phyloP scores from a whole-genome alignment of 2,888 invertebrate genomes.

The Harmothoe impar region DNA sequence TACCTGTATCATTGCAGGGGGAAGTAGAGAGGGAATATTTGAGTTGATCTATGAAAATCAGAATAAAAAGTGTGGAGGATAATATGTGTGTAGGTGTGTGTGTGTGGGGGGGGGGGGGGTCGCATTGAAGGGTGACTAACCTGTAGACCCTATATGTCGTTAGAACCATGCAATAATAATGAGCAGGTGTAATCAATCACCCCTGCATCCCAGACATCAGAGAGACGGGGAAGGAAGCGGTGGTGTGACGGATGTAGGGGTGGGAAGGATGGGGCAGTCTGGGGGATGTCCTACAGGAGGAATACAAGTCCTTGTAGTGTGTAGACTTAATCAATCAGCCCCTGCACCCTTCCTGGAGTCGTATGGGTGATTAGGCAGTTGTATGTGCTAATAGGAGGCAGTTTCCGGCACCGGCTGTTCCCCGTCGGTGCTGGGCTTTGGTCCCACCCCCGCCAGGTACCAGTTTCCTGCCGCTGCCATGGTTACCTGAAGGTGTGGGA shows the following conservation, averaged over 20 bases:
- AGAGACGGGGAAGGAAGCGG: slow-evolving; percentile 18
- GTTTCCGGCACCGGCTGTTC: not conserved
- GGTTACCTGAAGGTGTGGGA: not conserved
- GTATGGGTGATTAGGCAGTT: slow-evolving; percentile 25
- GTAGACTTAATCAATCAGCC: slow-evolving; percentile 43
- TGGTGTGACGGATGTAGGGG: too few species aligned
- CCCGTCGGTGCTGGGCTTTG: not conserved
- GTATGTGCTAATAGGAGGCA: slow-evolving; percentile 45
- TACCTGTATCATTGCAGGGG: too few species aligned
- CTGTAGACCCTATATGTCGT: not conserved
- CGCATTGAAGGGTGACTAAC: too few species aligned
- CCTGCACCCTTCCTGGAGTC: not conserved
- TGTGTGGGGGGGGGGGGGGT: too few species aligned
- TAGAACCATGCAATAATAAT: slow-evolving; percentile 15
- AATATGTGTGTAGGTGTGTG: too few species aligned
- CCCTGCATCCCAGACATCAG: not conserved
- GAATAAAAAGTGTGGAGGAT: too few species aligned
- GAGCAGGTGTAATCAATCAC: slow-evolving; percentile 19
- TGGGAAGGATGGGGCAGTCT: not conserved
- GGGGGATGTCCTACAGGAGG: not conserved
- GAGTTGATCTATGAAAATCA: too few species aligned
- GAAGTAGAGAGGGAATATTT: too few species aligned
- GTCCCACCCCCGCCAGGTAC: not conserved
- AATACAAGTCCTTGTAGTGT: not conserved
- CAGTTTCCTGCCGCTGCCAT: slow-evolving; percentile 24